Base-by-base conservation (phyloP, 2,113 vertebrate species). In the Brachypteracias leptosomus region DNA sequence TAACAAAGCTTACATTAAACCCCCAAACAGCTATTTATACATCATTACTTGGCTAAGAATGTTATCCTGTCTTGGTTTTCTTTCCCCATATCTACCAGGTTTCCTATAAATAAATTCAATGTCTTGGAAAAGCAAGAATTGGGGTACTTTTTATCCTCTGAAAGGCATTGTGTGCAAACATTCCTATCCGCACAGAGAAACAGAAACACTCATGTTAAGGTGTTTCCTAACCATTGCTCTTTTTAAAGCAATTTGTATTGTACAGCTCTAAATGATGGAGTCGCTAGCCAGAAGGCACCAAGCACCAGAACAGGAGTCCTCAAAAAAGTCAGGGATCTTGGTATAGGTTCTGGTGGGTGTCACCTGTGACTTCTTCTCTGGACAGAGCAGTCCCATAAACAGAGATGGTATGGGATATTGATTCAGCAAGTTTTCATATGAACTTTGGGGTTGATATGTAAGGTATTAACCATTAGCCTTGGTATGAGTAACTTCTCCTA, bases 401-500 rank as follows among this genome's bases (percentile, higher is more conserved):
- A 44, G n/a, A 38, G 20, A 11, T 40, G 6, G 7, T 29, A 31
- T 16, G 13, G 16, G 5, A 4, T 75, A 21, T 16, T 40, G 25
- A 62, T 52, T 63, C 54, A 47, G 7, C 20, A 77, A n/a, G 7
- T 15, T 62, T 51, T 90, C 29, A 11, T n/a, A n/a, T 0, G 0
- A 49, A 71, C 18, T 71, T 88, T 26, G 13, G 13, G 22, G 7
- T 61, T 73, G 9, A 63, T 28, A 29, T 10, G 17, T 74, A 46
- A 61, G 57, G 33, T 12, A 31, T 52, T 35, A 79, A 13, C 15
- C 7, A 26, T 42, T 54, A 55, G 7, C 18, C 46, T 73, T 58
- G 15, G 3, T 44, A 33, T 13, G 38, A 79, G 59, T 59, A 9
- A 42, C 20, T 42, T 74, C 26, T 81, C 13, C 28, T 61, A 16